phyloP scores from a whole-genome alignment of 2,888 invertebrate genomes.

The Onchidella celtica region DNA sequence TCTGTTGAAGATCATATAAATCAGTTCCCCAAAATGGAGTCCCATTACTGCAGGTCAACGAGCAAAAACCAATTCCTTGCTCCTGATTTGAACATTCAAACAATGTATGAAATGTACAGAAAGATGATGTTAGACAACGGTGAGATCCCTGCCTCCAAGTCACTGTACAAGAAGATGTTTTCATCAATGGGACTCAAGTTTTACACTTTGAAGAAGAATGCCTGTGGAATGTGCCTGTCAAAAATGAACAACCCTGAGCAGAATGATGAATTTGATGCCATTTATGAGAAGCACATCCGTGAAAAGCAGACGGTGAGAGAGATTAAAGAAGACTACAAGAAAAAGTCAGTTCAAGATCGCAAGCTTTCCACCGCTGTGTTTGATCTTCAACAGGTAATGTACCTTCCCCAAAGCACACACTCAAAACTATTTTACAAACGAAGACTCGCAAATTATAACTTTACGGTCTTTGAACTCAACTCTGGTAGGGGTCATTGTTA shows the following conservation, averaged over 20 bases:
- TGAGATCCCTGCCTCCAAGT: not conserved
- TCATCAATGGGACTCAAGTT: not conserved
- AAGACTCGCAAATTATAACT: not conserved
- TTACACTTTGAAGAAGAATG: not conserved
- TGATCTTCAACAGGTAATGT: not conserved
- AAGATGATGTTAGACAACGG: too few species aligned
- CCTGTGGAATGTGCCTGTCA: not conserved
- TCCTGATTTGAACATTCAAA: not conserved
- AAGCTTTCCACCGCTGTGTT: not conserved
- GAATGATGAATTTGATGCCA: not conserved
- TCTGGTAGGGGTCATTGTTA: not conserved
- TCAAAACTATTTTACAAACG: not conserved
- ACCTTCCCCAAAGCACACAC: not conserved
- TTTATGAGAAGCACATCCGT: not conserved
- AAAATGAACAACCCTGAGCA: not conserved
- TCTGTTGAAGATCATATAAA: not conserved
- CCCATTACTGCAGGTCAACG: not conserved
- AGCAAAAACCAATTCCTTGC: not conserved
- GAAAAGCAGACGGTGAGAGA: not conserved
- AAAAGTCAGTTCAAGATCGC: not conserved
- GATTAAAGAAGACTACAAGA: not conserved
- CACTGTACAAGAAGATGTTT: not conserved
- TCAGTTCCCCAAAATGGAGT: not conserved
- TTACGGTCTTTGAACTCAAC: not conserved
- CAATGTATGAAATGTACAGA: too few species aligned